phyloP scores from a whole-genome alignment of 2,888 invertebrate species.

The Ferrisia virgata region DNA sequence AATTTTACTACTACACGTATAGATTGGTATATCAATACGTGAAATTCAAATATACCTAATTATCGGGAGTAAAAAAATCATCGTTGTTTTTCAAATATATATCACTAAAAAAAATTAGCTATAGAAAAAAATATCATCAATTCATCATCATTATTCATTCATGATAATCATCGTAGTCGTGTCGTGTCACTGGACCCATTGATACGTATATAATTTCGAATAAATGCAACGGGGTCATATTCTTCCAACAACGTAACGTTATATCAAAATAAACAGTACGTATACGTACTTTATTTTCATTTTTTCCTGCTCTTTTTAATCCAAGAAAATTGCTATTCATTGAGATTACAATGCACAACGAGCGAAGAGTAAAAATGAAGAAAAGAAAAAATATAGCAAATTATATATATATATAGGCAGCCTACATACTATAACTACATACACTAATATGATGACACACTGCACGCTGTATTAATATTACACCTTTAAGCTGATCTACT shows the following conservation, averaged over 20 bases:
- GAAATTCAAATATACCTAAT: no score
- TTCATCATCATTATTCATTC: not conserved
- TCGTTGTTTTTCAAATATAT: not conserved
- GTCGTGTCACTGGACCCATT: not conserved
- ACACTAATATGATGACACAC: not conserved
- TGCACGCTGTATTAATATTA: slow-evolving; percentile 14
- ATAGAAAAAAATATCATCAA: not conserved
- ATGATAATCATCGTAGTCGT: no score
- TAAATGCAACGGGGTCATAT: slow-evolving; percentile 1
- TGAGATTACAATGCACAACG: not conserved
- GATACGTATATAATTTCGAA: not conserved
- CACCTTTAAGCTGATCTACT: slow-evolving; percentile 20
- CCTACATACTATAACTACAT: not conserved
- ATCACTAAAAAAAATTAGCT: no score
- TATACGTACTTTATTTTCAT: not conserved
- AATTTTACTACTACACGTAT: no score
- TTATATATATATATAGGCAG: slow-evolving; percentile 16
- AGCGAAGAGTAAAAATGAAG: not conserved
- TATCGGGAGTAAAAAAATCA: not conserved
- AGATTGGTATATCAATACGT: not conserved
- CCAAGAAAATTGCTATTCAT: slow-evolving; percentile 7
- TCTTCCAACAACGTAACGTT: not conserved
- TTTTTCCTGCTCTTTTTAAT: not conserved
- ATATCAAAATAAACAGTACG: not conserved
- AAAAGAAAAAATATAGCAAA: not conserved